Evolutionary conservation across 2,888 invertebrate species (phyloP).

Genomic region (Odontomyia ornata): DNA sequence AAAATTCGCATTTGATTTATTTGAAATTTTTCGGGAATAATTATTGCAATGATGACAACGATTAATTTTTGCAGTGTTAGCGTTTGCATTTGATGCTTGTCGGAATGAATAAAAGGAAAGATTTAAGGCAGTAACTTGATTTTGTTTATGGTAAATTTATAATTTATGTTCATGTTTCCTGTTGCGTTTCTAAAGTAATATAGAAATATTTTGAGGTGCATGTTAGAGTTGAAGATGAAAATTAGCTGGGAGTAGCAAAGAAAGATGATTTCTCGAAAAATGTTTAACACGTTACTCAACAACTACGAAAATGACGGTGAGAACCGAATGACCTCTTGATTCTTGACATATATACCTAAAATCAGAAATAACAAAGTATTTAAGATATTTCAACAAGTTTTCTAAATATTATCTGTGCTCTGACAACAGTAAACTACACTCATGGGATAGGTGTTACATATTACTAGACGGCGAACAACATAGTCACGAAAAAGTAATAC

Average conservation of each 20-base stretch:
- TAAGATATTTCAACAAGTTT: slow-evolving; percentile 21
- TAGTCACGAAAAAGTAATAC: slow-evolving; percentile 37
- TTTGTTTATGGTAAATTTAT: slow-evolving; percentile 4
- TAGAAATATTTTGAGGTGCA: background rate
- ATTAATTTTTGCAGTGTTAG: slow-evolving; percentile 15
- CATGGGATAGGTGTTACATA: slow-evolving; percentile 23
- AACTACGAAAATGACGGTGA: background rate
- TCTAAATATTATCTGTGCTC: background rate
- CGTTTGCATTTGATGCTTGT: background rate
- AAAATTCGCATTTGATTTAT: slow-evolving; percentile 13
- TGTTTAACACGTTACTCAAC: background rate
- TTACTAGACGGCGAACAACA: slow-evolving; percentile 14
- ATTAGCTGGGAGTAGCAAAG: too few relatives aligned
- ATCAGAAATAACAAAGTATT: slow-evolving; percentile 1
- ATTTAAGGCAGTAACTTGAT: slow-evolving; percentile 10
- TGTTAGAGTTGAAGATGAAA: too few relatives aligned
- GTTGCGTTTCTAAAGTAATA: background rate
- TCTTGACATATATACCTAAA: slow-evolving; percentile 2
- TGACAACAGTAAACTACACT: background rate
- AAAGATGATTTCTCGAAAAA: background rate
- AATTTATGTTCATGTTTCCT: background rate
- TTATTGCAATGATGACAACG: slow-evolving; percentile 20
- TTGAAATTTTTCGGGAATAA: slow-evolving; percentile 5
- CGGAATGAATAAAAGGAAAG: background rate
- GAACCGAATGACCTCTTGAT: slow-evolving; percentile 4